Percentiles rank a stretch among this genome's conserved stretches.
Evolutionary conservation across 1,140 invertebrate genomes (phyloP).

Genomic region (Habropoda laboriosa): DNA sequence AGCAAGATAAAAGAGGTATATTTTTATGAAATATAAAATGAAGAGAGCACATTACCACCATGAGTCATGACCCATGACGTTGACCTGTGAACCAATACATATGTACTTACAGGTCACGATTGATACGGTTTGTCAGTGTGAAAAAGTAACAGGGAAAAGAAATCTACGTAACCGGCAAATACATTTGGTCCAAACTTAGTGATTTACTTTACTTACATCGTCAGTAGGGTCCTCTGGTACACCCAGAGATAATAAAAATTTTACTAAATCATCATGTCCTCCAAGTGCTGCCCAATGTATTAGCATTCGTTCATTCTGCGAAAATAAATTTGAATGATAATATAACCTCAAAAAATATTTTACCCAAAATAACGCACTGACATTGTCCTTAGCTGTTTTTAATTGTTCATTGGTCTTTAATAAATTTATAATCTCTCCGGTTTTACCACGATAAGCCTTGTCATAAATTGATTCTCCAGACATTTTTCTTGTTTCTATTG

Average conservation of each 20-base stretch:
- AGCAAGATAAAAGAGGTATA: too few relatives aligned
- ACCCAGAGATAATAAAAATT: constrained; percentile 84
- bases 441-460: constrained; percentile 76
- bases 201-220: constrained; percentile 81
- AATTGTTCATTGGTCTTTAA: constrained; percentile 68
- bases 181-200: too few relatives aligned
- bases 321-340: constrained; percentile 3
- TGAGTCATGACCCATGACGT: too few relatives aligned
- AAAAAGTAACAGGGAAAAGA: too few relatives aligned
- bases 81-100: too few relatives aligned
- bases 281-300: constrained; percentile 88
- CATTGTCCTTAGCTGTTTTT: constrained; percentile 69
- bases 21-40: too few relatives aligned
- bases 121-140: too few relatives aligned
- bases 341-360: constrained; percentile 44
- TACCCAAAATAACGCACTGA: constrained; percentile 49
- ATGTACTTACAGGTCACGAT: too few relatives aligned
- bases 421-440: constrained; percentile 67
- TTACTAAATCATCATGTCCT: constrained; percentile 85
- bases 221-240: constrained; percentile 85
- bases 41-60: too few relatives aligned
- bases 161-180: too few relatives aligned
- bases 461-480: constrained; percentile 54
- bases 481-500: neutral
- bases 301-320: constrained; percentile 83